phyloP scores from a whole-genome alignment of 1,140 invertebrate genomes.

The Temnothorax longispinosus region DNA sequence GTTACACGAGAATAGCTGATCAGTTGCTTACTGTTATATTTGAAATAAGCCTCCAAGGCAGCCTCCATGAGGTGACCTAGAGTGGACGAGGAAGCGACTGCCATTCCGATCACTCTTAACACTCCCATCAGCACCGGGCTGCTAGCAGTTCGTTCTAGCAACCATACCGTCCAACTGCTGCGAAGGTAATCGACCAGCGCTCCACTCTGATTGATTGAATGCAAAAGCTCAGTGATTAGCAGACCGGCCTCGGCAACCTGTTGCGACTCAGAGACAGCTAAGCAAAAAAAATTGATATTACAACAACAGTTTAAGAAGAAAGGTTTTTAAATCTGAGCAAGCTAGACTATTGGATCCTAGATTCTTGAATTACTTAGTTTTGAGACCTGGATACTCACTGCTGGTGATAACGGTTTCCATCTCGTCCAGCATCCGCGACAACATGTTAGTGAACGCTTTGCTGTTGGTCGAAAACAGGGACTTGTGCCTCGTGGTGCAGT shows the following conservation, averaged over 20 bases:
- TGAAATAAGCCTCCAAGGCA: constrained; percentile 85
- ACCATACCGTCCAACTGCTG: constrained; percentile 82
- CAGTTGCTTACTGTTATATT: constrained; percentile 80
- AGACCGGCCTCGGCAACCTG: constrained; percentile 86
- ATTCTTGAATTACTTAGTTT: neutral
- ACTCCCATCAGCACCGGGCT: constrained; percentile 85
- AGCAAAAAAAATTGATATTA: constrained; percentile 61
- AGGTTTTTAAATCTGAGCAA: neutral
- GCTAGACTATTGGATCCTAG: neutral
- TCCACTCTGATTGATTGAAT: constrained; percentile 84
- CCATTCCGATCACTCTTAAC: constrained; percentile 82
- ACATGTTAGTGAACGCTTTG: constrained; percentile 86
- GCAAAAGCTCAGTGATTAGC: constrained; percentile 84
- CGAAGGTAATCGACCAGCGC: constrained; percentile 80
- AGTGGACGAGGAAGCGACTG: constrained; percentile 82
- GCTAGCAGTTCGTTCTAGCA: constrained; percentile 82
- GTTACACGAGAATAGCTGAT: neutral
- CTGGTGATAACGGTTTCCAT: constrained; percentile 87
- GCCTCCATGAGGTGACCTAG: constrained; percentile 85
- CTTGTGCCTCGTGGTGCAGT: constrained; percentile 87
- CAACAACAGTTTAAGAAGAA: neutral
- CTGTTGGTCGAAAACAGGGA: constrained; percentile 84
- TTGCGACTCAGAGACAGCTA: constrained; percentile 85
- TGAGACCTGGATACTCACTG: constrained; percentile 82
- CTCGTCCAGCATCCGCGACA: constrained; percentile 87